These are phyloP conservation scores for Hyphantria cunea DNA, from an alignment of 1,140 invertebrate species.

Conservation along the genomic window DNA sequence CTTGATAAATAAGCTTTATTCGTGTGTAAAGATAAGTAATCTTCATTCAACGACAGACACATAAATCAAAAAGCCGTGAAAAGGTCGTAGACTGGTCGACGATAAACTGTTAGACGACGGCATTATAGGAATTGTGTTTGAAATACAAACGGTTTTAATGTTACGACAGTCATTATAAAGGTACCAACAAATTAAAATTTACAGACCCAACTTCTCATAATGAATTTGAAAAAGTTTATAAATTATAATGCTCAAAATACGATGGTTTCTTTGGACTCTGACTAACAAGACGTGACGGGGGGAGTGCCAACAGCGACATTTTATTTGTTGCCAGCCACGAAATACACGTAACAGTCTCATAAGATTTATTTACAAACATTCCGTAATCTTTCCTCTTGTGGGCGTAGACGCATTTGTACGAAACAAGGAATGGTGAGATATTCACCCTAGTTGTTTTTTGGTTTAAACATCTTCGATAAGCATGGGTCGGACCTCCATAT, in stretches of 20 bases:
- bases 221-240: constrained; percentile 24
- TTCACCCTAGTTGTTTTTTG: constrained; percentile 66
- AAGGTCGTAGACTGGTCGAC: constrained; percentile 48
- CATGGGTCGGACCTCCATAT: constrained; percentile 60
- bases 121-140: constrained; percentile 5
- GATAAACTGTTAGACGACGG: constrained; percentile 28
- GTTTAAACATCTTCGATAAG: constrained; percentile 74
- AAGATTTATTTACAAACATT: constrained; percentile 73
- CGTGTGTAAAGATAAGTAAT: constrained; percentile 56
- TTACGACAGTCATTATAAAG: constrained; percentile 15
- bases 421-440: constrained; percentile 45
- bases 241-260: not conserved
- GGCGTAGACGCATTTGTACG: constrained; percentile 74
- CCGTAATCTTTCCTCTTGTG: constrained; percentile 71
- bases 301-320: constrained; percentile 53
- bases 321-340: constrained; percentile 62
- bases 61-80: constrained; percentile 74
- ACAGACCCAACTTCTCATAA: constrained; percentile 12
- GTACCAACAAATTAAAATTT: constrained; percentile 8
- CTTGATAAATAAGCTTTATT: constrained; percentile 43
- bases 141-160: constrained; percentile 20
- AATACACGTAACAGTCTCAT: constrained; percentile 68
- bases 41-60: constrained; percentile 53
- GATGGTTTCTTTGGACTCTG: not conserved
- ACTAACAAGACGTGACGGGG: constrained; percentile 24